Evolutionary conservation across 2,888 invertebrate genomes (phyloP).

Genomic region (Drosophila formosana): DNA sequence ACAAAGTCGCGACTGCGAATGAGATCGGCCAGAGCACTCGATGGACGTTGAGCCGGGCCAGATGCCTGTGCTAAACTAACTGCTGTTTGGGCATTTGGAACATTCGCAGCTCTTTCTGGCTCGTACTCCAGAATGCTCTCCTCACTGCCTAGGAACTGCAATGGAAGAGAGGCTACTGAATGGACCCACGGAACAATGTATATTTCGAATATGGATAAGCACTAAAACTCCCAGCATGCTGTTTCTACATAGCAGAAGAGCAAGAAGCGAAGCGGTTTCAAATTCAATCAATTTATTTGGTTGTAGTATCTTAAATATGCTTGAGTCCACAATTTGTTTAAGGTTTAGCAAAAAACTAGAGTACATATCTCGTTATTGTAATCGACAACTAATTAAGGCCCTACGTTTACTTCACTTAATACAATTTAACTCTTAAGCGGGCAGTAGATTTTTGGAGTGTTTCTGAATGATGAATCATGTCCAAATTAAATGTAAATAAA

Average conservation of each 20-base stretch:
- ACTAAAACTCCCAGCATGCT: constrained; percentile 8
- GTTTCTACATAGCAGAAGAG: constrained; percentile 28
- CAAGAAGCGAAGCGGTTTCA: constrained; percentile 56
- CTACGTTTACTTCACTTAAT: constrained; percentile 23
- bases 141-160: constrained; percentile 92
- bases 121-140: constrained; percentile 93
- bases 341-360: constrained; percentile 66
- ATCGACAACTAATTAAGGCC: constrained; percentile 60
- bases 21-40: constrained; percentile 71
- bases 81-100: constrained; percentile 13
- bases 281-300: constrained; percentile 61
- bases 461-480: constrained; percentile 10
- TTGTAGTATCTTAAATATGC: constrained; percentile 57
- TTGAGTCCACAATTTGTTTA: constrained; percentile 70
- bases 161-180: constrained; percentile 23
- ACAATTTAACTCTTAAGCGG: constrained; percentile 29
- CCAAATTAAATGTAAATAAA: neutral
- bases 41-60: constrained; percentile 16
- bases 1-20: constrained; percentile 82
- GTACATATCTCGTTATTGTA: constrained; percentile 31
- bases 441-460: constrained; percentile 38
- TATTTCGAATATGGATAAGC: constrained; percentile 27
- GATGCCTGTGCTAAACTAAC: constrained; percentile 21
- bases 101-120: constrained; percentile 80
- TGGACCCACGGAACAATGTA: constrained; percentile 11